A percentile compares a stretch with the other conserved stretches of the same genome.
Conservation (phyloP, 2,888 invertebrate genomes). For the Cinara cedri region DNA sequence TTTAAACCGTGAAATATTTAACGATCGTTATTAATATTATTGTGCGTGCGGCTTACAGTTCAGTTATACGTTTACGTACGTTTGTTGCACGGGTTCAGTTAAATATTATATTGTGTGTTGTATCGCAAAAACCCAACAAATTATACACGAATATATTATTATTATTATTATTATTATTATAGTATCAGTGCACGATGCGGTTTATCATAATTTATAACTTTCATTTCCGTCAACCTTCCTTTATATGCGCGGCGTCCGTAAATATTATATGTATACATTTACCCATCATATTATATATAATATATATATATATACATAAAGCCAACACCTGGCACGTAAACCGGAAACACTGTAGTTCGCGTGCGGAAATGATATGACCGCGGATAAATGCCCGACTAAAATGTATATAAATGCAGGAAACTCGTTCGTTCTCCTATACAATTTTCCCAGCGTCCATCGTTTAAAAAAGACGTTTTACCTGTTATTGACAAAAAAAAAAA, state of each 20-base stretch:
- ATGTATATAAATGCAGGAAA: no score
- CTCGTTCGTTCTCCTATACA: background rate
- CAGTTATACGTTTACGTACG: background rate
- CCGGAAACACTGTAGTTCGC: background rate
- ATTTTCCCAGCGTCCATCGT: no score
- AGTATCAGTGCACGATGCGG: background rate
- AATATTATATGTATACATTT: no score
- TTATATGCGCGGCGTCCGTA: background rate
- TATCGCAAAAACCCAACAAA: background rate
- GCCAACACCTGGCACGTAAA: constrained; percentile 11
- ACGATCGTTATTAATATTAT: background rate
- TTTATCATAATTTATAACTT: constrained; percentile 43
- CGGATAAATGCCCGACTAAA: background rate
- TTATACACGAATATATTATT: background rate
- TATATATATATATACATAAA: background rate
- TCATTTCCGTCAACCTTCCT: constrained; percentile 29
- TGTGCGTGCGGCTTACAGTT: background rate
- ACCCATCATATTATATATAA: no score
- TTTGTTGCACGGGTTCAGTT: background rate
- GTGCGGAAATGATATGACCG: constrained; percentile 19
- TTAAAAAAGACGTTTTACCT: no score
- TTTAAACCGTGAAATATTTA: background rate
- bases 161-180: background rate
- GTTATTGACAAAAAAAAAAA: no score
- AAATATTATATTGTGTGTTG: background rate